Evolutionary conservation across 2,888 invertebrate species (phyloP).

Genomic region (Stenodema calcarata): DNA sequence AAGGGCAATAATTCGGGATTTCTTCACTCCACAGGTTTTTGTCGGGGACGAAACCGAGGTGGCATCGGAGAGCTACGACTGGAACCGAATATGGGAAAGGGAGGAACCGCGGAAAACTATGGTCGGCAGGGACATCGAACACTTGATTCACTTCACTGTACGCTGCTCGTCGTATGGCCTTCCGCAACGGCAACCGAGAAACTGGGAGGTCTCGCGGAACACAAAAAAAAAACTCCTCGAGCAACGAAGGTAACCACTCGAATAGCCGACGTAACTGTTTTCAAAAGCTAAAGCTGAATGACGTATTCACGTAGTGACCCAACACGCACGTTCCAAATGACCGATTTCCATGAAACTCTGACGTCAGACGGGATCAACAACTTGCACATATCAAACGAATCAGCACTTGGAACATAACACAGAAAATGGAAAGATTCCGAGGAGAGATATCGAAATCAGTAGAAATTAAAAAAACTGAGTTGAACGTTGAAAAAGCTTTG

Average conservation of each 20-base stretch:
- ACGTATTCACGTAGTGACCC: constrained; percentile 2
- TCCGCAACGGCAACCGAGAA: neutral
- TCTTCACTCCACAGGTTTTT: neutral
- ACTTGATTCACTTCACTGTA: neutral
- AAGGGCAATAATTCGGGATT: neutral
- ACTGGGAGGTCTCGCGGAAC: neutral
- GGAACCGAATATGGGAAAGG: neutral
- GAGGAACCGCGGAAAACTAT: neutral
- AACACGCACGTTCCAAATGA: neutral
- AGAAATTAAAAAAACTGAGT: too few relatives aligned
- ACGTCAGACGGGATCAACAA: neutral
- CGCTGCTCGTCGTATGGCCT: neutral
- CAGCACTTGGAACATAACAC: too few relatives aligned
- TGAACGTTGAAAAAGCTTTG: too few relatives aligned
- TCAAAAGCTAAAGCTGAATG: neutral
- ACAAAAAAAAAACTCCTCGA: neutral
- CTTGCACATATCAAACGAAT: neutral
- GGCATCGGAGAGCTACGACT: neutral
- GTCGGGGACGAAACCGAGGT: neutral
- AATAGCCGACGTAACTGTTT: neutral
- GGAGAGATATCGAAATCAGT: too few relatives aligned
- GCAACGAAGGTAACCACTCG: neutral
- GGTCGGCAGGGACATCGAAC: neutral
- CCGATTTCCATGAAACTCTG: constrained; percentile 17
- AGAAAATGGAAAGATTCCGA: too few relatives aligned